Evolutionary conservation across 2,888 invertebrate genomes (phyloP), one percentile per base, ranked within the genome.

Genomic region (Rhabditophanes sp.): DNA sequence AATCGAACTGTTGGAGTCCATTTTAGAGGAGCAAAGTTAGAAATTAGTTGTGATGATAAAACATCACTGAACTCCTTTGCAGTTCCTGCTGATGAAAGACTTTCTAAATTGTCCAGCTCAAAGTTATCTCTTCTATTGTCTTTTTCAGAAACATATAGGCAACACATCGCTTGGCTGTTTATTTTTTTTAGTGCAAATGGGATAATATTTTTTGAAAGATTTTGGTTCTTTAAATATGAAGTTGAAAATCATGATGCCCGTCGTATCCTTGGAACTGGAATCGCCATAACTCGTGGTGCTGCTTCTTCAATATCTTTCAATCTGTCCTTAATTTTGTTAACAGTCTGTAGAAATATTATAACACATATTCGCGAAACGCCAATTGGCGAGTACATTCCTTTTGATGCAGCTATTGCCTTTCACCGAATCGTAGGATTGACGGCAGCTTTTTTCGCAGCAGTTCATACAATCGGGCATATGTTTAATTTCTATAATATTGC

Each of bases 401-500:
- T 87, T 15, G 88, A 90, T 66, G 81, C 87, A 0, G 84, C 88
- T 59, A 85, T 90, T 34, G 85, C 84, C 61, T 90, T 90, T 66
- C 90, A 90, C 68, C 88, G 88, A 70, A 85, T 90, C 34, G 84
- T 83, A 0, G 90, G 88, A 0, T 81, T 84, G 53, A 88, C 88
- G 0, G 87, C 84, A 0, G 70, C 85, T 1, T 83, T 88, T 69
- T 88, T 88, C 69, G 82, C 85, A 0, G 64, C 87, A 1, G 72
- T 87, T 0, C 88, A 90, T 64, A 82, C 85, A 0, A 78, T 84
- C 2, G 88, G 88, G 0, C 90, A 90, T 60, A 79, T 88, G 65
- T 82, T 90, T 20, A 90, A 90, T 69, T 90, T 90, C 68, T 90
- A 90, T 66, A 88, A 90, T 63, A 82, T 90, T 0, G 85, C 85